Base-by-base conservation (phyloP, 2,888 invertebrate genomes). In the Brachyopa scutellaris region DNA sequence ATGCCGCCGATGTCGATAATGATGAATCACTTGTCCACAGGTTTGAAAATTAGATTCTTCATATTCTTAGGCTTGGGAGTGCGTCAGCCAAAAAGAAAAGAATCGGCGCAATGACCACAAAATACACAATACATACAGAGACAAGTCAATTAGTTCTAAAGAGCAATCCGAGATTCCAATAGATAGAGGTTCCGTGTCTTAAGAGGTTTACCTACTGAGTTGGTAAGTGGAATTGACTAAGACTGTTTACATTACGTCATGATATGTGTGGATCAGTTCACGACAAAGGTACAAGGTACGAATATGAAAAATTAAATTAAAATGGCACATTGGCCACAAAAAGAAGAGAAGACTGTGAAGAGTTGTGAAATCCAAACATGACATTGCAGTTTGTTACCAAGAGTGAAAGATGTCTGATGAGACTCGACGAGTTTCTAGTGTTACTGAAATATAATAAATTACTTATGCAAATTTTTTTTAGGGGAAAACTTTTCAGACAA, bases 161-260 rank as follows among this genome's bases (percentile, higher is more conserved):
- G 8, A 1, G 9, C 15, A 2, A 40, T n/a, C n/a, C 26, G n/a
- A n/a, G 13, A 23, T 23, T 29, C 47, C 26, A 15, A 49, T 13
- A 3, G 11, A 0, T 29, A 8, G 19, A 31, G 29, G 51, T 31
- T 61, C 45, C 29, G 59, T 31, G 42, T 45, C 42, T 61, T 26
- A 42, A 59, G 59, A 42, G 59, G 59, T 57, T 42, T 17, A 31
- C 26, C 59, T 45, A 45, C 31, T 61, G 31, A 45, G 45, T 59
- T 21, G 59, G 4, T 21, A 21, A 33, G 36, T 8, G 0, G 19
- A 51, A 51, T 29, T 26, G 49, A 15, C 47, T 49, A 15, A 45
- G 45, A n/a, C 11, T n/a, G 23, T n/a, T 15, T 13, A 9, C 9
- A 29, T 51, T 19, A 15, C 51, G 51, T 51, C 51, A 49, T 49